Conservation (phyloP, 2,888 invertebrate species). For the Syrista parreyssii region DNA sequence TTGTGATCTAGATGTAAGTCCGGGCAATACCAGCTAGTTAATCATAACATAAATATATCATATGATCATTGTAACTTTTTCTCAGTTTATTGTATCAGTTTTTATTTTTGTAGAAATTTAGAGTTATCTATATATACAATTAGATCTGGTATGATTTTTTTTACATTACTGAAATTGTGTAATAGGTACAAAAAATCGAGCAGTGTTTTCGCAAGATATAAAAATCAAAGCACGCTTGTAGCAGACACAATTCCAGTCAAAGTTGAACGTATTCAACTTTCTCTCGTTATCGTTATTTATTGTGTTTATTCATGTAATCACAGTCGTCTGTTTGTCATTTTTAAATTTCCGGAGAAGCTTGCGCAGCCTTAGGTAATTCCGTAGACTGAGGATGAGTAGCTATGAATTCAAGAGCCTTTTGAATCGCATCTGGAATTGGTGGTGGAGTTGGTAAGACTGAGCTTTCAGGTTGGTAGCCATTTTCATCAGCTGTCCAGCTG, state of each 20-base stretch:
- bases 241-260: background rate
- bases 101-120: background rate
- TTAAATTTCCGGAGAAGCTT: background rate
- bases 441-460: conserved; percentile 31
- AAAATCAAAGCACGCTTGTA: background rate
- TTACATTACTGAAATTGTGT: background rate
- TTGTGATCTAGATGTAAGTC: no score
- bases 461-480: conserved; percentile 29
- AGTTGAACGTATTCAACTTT: background rate
- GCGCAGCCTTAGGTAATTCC: background rate
- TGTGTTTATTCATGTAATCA: background rate
- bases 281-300: background rate
- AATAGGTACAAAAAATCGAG: background rate
- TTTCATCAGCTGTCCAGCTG: conserved; percentile 31
- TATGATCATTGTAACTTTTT: background rate
- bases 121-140: background rate
- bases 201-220: background rate
- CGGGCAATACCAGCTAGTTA: background rate
- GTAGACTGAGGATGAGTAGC: conserved; percentile 27
- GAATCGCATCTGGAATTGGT: conserved; percentile 33
- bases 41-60: background rate
- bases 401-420: conserved; percentile 32
- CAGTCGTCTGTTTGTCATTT: background rate
- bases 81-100: background rate
- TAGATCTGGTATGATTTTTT: background rate